These are phyloP conservation scores for Sclerurus mexicanus DNA, from an alignment of 2,113 vertebrate genomes.

Conservation along the genomic window DNA sequence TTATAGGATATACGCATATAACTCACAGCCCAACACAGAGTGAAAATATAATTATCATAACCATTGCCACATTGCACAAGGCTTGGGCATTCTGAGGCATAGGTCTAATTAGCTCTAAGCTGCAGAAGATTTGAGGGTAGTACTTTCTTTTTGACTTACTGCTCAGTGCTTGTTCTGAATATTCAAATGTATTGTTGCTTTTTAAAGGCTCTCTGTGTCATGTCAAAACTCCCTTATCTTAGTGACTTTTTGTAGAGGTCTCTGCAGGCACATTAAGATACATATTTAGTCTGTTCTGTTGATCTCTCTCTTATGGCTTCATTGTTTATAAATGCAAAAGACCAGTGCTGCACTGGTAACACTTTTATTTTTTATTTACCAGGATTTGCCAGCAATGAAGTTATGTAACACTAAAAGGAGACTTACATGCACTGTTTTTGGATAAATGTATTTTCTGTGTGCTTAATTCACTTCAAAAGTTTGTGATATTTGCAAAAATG, in stretches of 20 bases:
- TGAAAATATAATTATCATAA: conserved; percentile 76
- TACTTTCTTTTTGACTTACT: conserved; percentile 71
- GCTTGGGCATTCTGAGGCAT: conserved; percentile 58
- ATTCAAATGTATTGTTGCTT: conserved; percentile 72
- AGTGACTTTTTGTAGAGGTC: conserved; percentile 65
- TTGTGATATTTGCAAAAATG: conserved; percentile 35
- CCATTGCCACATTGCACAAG: conserved; percentile 60
- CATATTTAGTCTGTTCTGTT: conserved; percentile 72
- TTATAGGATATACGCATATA: conserved; percentile 45
- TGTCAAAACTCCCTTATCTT: conserved; percentile 68
- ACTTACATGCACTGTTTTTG: neutral
- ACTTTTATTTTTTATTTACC: conserved; percentile 49
- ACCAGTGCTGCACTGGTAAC: conserved; percentile 27
- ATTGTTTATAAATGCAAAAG: conserved; percentile 66
- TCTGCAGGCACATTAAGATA: conserved; percentile 55
- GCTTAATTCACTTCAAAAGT: conserved; percentile 30
- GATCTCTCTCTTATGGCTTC: conserved; percentile 66
- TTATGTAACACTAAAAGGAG: conserved; percentile 9
- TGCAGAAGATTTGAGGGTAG: conserved; percentile 69
- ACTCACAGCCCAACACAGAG: conserved; percentile 58
- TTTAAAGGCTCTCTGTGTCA: conserved; percentile 66
- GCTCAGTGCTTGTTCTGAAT: conserved; percentile 67
- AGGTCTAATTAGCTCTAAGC: conserved; percentile 77
- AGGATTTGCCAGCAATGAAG: neutral
- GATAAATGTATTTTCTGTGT: conserved; percentile 15